Conservation (phyloP, 1,140 invertebrate species). For the Anoplolepis gracilipes region DNA sequence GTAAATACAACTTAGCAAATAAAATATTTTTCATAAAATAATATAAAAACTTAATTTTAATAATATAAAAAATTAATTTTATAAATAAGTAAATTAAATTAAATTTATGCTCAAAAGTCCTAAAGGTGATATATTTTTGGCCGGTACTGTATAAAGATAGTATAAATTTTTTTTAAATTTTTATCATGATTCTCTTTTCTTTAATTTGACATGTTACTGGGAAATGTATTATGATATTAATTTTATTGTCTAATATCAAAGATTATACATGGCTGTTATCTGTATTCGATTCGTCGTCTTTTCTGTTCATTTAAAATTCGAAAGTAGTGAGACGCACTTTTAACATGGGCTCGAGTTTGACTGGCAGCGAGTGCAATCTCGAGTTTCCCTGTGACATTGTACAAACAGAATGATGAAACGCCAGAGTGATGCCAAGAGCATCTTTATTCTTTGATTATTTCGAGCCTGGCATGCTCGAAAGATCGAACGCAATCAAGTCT, state of each 20-base stretch:
- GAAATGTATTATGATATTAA: background rate
- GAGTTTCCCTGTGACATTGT: conserved; percentile 51
- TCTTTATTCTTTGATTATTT: conserved; percentile 59
- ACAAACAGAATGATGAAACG: conserved; percentile 56
- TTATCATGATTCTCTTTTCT: background rate
- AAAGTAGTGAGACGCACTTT: conserved; percentile 3
- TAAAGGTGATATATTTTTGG: too few relatives aligned
- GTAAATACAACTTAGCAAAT: too few relatives aligned
- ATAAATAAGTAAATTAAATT: too few relatives aligned
- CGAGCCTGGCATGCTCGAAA: conserved; percentile 26
- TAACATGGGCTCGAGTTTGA: conserved; percentile 14
- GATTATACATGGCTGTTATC: background rate
- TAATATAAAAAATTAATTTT: too few relatives aligned
- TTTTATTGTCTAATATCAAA: conserved; percentile 1
- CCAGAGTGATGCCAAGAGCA: conserved; percentile 44
- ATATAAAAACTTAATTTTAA: too few relatives aligned
- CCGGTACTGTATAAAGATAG: background rate
- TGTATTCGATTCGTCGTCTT: background rate
- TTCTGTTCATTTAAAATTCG: background rate
- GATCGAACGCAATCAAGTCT: conserved; percentile 27
- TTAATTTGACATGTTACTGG: background rate
- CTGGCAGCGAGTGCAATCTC: conserved; percentile 28
- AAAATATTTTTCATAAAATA: too few relatives aligned
- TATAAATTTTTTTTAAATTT: background rate
- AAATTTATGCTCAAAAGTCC: too few relatives aligned